A percentile compares a stretch with the other conserved stretches of the same genome.
phyloP scores from a whole-genome alignment of 2,113 vertebrate species.

The Dipodomys spectabilis region DNA sequence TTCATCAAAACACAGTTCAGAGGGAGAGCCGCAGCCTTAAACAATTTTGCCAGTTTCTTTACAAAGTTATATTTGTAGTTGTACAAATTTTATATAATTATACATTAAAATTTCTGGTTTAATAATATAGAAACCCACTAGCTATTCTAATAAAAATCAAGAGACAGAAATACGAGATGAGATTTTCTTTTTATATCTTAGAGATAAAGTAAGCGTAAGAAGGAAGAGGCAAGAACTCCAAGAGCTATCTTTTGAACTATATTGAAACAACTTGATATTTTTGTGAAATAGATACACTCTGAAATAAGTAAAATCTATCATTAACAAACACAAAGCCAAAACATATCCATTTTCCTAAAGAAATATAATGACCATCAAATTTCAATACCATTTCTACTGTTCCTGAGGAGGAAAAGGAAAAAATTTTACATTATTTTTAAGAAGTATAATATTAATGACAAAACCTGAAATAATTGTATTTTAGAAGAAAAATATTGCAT shows the following conservation, averaged over 20 bases:
- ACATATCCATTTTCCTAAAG: not conserved
- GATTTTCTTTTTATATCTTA: not conserved
- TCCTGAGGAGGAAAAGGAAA: not conserved
- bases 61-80: not conserved
- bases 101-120: not conserved
- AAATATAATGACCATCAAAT: not conserved
- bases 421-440: not conserved
- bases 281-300: not conserved
- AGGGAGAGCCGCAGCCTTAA: not conserved
- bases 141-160: not conserved
- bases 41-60: not conserved
- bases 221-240: not conserved
- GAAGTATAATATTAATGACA: not conserved
- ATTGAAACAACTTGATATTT: not conserved
- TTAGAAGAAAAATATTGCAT: not conserved
- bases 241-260: not conserved
- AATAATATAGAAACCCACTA: not conserved
- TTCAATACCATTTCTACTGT: not conserved
- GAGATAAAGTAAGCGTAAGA: not conserved
- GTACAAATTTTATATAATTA: not conserved
- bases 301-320: not conserved
- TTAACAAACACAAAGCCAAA: not conserved
- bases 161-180: not conserved
- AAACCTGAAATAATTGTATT: not conserved
- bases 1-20: not conserved